These are phyloP conservation scores for Drosophila sp. DNA, from an alignment of 1,140 invertebrate species.

Conservation along the genomic window DNA sequence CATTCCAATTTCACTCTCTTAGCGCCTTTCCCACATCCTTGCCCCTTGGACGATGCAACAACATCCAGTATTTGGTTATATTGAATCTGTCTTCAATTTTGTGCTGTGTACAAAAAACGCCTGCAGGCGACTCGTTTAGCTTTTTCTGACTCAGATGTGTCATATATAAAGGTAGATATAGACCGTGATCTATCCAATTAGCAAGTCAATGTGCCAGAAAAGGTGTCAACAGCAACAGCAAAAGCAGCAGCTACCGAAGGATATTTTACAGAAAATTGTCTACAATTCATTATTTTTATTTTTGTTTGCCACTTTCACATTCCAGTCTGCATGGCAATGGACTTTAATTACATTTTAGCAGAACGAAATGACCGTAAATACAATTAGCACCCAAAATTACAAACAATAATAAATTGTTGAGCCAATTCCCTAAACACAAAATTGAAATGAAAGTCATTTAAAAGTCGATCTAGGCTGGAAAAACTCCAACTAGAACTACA, in stretches of 20 bases:
- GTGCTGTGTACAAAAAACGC: slow-evolving; percentile 28
- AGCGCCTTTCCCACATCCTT: background rate
- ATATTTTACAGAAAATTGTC: slow-evolving; percentile 17
- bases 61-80: slow-evolving; percentile 31
- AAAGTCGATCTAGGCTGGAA: no score
- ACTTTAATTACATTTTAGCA: slow-evolving; percentile 39
- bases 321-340: slow-evolving; percentile 3
- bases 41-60: background rate
- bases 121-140: slow-evolving; percentile 45
- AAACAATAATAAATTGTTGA: background rate
- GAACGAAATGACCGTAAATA: slow-evolving; percentile 27
- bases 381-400: slow-evolving; percentile 13
- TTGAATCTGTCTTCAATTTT: slow-evolving; percentile 54
- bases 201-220: slow-evolving; percentile 44
- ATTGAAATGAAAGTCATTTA: background rate
- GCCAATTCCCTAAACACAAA: background rate
- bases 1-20: slow-evolving; percentile 1
- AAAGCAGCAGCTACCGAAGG: slow-evolving; percentile 7
- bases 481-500: no score
- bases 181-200: slow-evolving; percentile 22
- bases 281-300: slow-evolving; percentile 3
- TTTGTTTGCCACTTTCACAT: slow-evolving; percentile 11
- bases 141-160: slow-evolving; percentile 40
- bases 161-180: slow-evolving; percentile 1
- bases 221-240: slow-evolving; percentile 37